Conservation (phyloP, 2,113 vertebrate genomes). For the Ictalurus punctatus region DNA sequence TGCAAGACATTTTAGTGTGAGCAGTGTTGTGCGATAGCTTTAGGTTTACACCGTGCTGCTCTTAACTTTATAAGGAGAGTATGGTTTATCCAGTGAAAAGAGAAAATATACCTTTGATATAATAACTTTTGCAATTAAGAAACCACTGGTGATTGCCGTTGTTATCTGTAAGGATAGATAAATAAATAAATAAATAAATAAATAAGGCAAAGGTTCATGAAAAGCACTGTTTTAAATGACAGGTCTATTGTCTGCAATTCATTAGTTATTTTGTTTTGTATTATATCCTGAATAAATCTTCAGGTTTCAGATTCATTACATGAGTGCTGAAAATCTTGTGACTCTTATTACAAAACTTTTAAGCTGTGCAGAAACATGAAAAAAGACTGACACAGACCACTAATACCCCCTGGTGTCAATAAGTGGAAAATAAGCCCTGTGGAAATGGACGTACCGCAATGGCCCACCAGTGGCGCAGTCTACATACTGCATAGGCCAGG, state of each 20-base stretch:
- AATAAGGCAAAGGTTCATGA: background rate
- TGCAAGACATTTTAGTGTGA: background rate
- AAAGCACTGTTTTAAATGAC: background rate
- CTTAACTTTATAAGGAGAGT: background rate
- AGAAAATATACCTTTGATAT: conserved; percentile 84
- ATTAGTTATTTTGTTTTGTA: background rate
- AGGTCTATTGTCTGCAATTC: background rate
- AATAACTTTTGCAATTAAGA: conserved; percentile 93
- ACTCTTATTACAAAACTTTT: background rate
- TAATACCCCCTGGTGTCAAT: conserved; percentile 35
- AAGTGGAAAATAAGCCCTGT: background rate
- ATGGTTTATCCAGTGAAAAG: background rate
- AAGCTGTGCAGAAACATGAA: background rate
- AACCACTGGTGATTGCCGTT: conserved; percentile 88
- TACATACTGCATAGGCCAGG: conserved; percentile 90
- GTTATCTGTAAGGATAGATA: conserved; percentile 86
- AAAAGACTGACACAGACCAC: background rate
- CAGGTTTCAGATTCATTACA: background rate
- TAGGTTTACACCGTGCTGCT: background rate
- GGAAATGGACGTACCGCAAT: conserved; percentile 82
- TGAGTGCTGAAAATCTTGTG: background rate
- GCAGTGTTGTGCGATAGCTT: background rate
- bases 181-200: background rate
- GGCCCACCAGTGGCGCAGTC: conserved; percentile 93
- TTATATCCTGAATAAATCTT: background rate